These are phyloP conservation scores for Drosophila navojoa DNA, from an alignment of 1,140 invertebrate genomes.

Conservation along the genomic window DNA sequence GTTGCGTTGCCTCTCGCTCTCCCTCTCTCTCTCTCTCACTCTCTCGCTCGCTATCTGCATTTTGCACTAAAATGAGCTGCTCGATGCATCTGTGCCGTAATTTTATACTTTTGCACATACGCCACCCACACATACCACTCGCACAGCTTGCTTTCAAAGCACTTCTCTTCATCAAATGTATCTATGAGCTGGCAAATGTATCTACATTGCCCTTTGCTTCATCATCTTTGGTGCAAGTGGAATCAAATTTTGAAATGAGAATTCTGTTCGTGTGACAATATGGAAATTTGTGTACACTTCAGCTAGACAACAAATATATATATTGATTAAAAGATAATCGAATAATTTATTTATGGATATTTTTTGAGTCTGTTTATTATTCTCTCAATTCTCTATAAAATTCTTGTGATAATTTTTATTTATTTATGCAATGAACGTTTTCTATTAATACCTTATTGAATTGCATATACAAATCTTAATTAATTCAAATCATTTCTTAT, in stretches of 20 bases:
- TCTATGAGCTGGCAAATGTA: constrained; percentile 47
- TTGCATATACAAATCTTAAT: no score
- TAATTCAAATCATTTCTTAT: no score
- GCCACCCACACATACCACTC: constrained; percentile 3
- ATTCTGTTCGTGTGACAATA: constrained; percentile 15
- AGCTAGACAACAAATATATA: neutral
- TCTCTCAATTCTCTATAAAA: no score
- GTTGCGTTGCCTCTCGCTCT: neutral
- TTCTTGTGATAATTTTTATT: no score
- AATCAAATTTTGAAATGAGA: constrained; percentile 32
- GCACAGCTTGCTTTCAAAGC: neutral
- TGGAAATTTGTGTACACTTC: constrained; percentile 17
- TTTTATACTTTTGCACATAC: constrained; percentile 58
- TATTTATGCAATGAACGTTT: no score
- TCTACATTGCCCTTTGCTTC: constrained; percentile 40
- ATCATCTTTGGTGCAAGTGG: constrained; percentile 43
- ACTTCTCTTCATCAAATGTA: constrained; percentile 35
- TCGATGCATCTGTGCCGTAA: constrained; percentile 58
- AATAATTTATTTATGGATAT: neutral
- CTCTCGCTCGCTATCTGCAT: constrained; percentile 13
- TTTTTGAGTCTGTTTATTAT: no score
- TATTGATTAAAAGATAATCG: neutral
- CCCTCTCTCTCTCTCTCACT: neutral
- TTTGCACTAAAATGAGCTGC: constrained; percentile 17
- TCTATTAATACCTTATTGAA: no score